Evolutionary conservation across 1,140 invertebrate genomes (phyloP).

Genomic region (Paralvinella palmiformis): DNA sequence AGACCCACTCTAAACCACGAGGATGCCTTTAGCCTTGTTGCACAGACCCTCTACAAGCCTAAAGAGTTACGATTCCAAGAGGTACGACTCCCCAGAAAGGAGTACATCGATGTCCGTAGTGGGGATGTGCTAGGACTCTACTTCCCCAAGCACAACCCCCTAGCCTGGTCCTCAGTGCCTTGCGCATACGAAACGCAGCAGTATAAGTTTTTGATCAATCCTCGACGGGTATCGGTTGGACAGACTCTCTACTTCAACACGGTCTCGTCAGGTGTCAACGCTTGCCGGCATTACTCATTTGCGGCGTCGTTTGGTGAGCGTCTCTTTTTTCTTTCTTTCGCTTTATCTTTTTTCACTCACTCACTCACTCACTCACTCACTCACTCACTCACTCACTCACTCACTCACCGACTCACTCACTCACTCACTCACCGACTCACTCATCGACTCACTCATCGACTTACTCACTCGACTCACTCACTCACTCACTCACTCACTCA

Average conservation of each 20-base stretch:
- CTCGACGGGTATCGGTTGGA: not conserved
- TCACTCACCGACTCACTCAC: too few relatives aligned
- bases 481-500: too few relatives aligned
- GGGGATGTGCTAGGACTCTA: conserved; percentile 19
- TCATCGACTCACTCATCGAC: too few relatives aligned
- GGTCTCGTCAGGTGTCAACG: conserved; percentile 7
- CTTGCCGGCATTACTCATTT: conserved; percentile 19
- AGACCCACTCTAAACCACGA: not conserved
- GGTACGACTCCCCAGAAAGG: not conserved
- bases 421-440: too few relatives aligned
- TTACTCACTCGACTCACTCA: too few relatives aligned
- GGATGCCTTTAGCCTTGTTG: conserved; percentile 9
- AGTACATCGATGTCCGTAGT: conserved; percentile 4
- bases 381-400: too few relatives aligned
- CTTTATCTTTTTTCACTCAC: too few relatives aligned
- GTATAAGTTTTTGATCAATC: not conserved
- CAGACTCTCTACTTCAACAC: not conserved
- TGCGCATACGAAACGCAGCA: conserved; percentile 8
- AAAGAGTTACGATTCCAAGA: conserved; percentile 16
- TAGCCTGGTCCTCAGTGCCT: conserved; percentile 20
- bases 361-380: too few relatives aligned
- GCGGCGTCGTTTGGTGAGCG: conserved; percentile 17
- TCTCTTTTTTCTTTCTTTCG: too few relatives aligned
- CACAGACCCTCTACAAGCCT: conserved; percentile 11
- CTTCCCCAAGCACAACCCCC: conserved; percentile 17